Percentiles rank a stretch among this genome's conserved stretches.
Evolutionary conservation across 2,888 invertebrate genomes (phyloP).

Genomic region (Agonum fuliginosum): DNA sequence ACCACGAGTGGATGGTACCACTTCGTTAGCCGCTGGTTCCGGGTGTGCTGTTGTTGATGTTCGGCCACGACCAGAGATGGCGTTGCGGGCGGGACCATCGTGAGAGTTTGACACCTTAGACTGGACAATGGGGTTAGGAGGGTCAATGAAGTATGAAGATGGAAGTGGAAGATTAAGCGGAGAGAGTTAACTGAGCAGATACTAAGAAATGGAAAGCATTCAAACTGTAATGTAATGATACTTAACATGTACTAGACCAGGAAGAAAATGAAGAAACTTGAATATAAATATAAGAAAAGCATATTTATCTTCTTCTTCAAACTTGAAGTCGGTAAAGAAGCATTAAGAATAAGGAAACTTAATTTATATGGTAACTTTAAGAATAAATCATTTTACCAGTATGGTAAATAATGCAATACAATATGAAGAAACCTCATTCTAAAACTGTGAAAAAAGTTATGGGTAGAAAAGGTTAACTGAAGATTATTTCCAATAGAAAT

Average conservation of each 20-base stretch:
- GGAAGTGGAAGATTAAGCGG: background rate
- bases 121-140: conserved; percentile 15
- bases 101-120: conserved; percentile 74
- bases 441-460: background rate
- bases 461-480: conserved; percentile 1
- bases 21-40: conserved; percentile 80
- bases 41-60: conserved; percentile 72
- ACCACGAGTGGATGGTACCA: conserved; percentile 75
- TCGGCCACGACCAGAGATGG: conserved; percentile 69
- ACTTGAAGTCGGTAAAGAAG: no score
- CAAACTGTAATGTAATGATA: background rate
- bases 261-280: no score
- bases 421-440: background rate
- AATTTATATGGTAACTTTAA: no score
- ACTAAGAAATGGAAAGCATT: no score
- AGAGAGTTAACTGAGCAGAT: background rate
- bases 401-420: no score
- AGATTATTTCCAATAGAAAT: conserved; percentile 7
- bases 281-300: no score
- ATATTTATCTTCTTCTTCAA: no score
- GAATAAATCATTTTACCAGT: no score
- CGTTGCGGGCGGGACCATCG: conserved; percentile 77
- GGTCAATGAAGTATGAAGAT: background rate
- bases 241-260: no score
- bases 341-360: no score